These are phyloP conservation scores for Bombycilla garrulus DNA, from an alignment of 2,113 vertebrate species.

Conservation along the genomic window DNA sequence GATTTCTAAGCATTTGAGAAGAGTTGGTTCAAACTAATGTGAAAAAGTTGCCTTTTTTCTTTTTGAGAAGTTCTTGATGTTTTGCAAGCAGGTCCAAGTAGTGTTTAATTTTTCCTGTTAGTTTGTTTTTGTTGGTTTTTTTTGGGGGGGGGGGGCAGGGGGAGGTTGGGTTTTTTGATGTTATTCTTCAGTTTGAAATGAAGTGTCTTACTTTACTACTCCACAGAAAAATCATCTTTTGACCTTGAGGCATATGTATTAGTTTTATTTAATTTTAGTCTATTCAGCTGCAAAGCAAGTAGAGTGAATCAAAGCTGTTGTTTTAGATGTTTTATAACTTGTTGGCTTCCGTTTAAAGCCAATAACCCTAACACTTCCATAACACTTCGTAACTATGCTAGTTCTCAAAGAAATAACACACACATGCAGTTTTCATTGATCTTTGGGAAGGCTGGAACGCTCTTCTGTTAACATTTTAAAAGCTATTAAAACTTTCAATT, in stretches of 20 bases:
- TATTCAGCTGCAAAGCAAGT: background rate
- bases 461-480: background rate
- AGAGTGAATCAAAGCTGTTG: background rate
- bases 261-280: slow-evolving; percentile 37
- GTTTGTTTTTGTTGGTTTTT: no score
- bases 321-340: slow-evolving; percentile 45
- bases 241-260: background rate
- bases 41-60: background rate
- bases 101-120: background rate
- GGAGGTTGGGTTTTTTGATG: background rate
- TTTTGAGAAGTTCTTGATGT: background rate
- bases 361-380: background rate
- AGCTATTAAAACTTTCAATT: background rate
- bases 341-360: slow-evolving; percentile 35
- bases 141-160: no score
- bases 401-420: slow-evolving; percentile 7
- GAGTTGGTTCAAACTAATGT: background rate
- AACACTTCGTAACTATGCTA: background rate
- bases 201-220: background rate
- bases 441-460: background rate
- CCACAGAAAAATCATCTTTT: background rate
- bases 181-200: background rate
- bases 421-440: background rate
- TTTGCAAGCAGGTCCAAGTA: background rate
- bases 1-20: background rate